Percentiles rank a stretch among this genome's conserved stretches.
Evolutionary conservation across 2,797 vertebrate species (phyloP).

Genomic region (Aeoliscus strigatus): DNA sequence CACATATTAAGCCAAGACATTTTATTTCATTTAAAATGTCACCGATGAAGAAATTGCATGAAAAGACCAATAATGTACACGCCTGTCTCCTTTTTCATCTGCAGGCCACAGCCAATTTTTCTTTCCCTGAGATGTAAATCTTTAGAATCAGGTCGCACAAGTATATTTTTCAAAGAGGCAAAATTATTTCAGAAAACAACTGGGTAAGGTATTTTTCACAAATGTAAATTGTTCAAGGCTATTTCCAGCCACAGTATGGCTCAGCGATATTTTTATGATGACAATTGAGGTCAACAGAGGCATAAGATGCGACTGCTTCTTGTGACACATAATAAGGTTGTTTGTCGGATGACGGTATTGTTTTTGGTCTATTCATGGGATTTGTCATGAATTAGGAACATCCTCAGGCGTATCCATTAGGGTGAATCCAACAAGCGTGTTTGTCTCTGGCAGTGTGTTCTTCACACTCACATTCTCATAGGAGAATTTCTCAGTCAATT

Average conservation of each 20-base stretch:
- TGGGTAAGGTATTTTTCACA: too few species aligned
- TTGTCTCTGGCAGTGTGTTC: too few species aligned
- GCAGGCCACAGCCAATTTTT: background rate
- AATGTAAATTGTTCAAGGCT: too few species aligned
- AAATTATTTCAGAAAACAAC: too few species aligned
- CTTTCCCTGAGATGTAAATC: background rate
- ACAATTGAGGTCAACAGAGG: slow-evolving; percentile 3
- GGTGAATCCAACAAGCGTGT: too few species aligned
- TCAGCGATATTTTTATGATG: too few species aligned
- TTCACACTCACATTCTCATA: too few species aligned
- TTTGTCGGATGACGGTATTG: background rate
- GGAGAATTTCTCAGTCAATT: too few species aligned
- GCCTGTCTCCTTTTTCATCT: background rate
- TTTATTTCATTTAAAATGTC: slow-evolving; percentile 20
- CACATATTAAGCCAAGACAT: slow-evolving; percentile 15
- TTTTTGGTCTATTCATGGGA: background rate
- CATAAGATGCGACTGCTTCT: background rate
- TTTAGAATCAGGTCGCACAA: background rate
- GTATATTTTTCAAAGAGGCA: background rate
- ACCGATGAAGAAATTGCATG: background rate
- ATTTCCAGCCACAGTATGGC: too few species aligned
- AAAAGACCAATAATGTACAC: slow-evolving; percentile 1
- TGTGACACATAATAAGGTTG: too few species aligned
- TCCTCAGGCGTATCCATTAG: background rate
- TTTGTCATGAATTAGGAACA: slow-evolving; percentile 10